A percentile compares a stretch with the other conserved stretches of the same genome.
Evolutionary conservation across 1,140 invertebrate species (phyloP).

Genomic region (Neoseiulus cucumeris): DNA sequence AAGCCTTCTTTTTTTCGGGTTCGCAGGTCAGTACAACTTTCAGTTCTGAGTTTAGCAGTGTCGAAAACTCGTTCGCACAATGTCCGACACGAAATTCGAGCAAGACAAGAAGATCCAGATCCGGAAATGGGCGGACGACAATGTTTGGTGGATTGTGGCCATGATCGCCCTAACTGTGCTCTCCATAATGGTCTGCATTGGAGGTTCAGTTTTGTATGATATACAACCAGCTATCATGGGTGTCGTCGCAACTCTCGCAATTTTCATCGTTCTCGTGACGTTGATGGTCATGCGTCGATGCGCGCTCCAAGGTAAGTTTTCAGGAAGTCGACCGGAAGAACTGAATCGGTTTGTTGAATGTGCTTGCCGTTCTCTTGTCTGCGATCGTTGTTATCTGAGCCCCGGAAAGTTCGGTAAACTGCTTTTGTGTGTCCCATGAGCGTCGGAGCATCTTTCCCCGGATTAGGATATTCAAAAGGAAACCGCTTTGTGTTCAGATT

Average conservation of each 20-base stretch:
- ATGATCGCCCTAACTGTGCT: neutral
- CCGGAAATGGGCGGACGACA: conserved; percentile 4
- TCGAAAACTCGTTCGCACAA: neutral
- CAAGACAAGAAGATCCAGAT: neutral
- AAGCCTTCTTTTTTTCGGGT: too few relatives aligned
- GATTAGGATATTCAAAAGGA: too few relatives aligned
- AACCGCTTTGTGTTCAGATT: too few relatives aligned
- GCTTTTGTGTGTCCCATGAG: too few relatives aligned
- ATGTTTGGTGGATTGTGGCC: neutral
- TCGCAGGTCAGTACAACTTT: too few relatives aligned
- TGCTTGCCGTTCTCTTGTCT: too few relatives aligned
- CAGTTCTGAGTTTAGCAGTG: too few relatives aligned
- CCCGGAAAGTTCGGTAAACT: too few relatives aligned
- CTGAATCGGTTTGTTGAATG: too few relatives aligned
- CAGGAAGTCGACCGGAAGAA: too few relatives aligned
- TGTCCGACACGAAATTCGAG: neutral
- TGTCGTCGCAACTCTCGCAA: neutral
- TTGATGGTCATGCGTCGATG: neutral
- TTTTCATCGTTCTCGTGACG: neutral
- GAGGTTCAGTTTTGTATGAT: neutral
- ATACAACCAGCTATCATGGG: neutral
- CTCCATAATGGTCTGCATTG: neutral
- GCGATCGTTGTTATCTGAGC: too few relatives aligned
- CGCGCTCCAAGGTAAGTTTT: conserved; percentile 3
- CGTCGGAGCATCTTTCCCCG: too few relatives aligned